Conservation (phyloP, 1,140 invertebrate species). For the Diachasmimorpha longicaudata region DNA sequence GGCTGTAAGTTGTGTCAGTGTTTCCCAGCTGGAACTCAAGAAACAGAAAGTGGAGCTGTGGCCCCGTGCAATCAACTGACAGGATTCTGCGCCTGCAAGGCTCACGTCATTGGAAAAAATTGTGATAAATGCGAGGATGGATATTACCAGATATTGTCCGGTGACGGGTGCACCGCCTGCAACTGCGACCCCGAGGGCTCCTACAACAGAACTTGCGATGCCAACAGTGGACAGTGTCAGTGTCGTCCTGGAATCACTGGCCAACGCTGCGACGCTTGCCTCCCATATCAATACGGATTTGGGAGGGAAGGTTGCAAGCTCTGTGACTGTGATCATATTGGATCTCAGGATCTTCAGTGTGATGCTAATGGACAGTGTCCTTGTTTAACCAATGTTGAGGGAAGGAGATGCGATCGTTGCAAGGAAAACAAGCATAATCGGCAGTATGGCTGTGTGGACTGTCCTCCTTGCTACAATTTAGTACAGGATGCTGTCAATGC, state of each 20-base stretch:
- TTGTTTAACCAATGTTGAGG: constrained; percentile 91
- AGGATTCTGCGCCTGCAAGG: constrained; percentile 86
- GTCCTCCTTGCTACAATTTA: constrained; percentile 92
- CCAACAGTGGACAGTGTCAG: constrained; percentile 82
- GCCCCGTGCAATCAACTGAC: constrained; percentile 80
- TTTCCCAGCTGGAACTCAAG: constrained; percentile 78
- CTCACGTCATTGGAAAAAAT: constrained; percentile 84
- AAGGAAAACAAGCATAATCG: constrained; percentile 91
- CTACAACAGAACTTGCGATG: constrained; percentile 81
- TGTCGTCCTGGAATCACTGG: constrained; percentile 88
- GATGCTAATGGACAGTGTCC: constrained; percentile 84
- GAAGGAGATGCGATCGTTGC: constrained; percentile 87
- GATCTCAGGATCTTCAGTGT: constrained; percentile 85
- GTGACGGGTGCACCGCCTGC: constrained; percentile 85
- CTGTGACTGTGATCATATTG: constrained; percentile 89
- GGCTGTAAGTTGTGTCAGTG: constrained; percentile 86
- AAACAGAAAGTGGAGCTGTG: constrained; percentile 70
- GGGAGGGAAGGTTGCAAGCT: constrained; percentile 81
- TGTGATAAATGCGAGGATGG: constrained; percentile 90
- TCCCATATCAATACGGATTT: constrained; percentile 88
- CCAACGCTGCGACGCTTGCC: constrained; percentile 83
- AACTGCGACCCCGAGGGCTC: constrained; percentile 88
- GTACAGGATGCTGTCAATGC: constrained; percentile 85
- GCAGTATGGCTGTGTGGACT: constrained; percentile 85
- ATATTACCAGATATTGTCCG: constrained; percentile 82